Base-by-base conservation (phyloP, 2,113 vertebrate genomes). In the Pseudorhombus dupliciocellatus region DNA sequence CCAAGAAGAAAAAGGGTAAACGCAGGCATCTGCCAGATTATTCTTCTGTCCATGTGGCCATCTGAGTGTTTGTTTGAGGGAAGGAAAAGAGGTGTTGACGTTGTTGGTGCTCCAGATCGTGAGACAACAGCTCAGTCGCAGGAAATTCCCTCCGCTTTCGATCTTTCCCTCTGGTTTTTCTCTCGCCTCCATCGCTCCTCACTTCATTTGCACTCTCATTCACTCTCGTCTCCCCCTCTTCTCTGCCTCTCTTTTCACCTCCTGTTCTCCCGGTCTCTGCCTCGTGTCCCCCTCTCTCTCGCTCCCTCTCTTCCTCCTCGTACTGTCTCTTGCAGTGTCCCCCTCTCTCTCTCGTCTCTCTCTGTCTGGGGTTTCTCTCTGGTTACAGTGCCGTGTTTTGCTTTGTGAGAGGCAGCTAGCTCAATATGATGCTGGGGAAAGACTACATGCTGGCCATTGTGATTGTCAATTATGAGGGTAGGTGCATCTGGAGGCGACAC, bases 371-470 rank as follows among this genome's bases (percentile, higher is more conserved):
- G 64, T 77, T 79, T 83, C 73, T 69, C 73, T 83, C 89, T 93
- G 83, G 75, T 67, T 62, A 85, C 75, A 73, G 79, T 76, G 21
- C 50, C 74, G 73, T 75, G 5, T 48, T 69, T 83, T 81, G 86
- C 84, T 86, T 82, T 86, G 50, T 72, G 69, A 84, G 81, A 83
- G 77, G 79, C 84, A 85, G 86, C 80, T 82, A 77, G 88, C 75
- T 91, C 83, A 87, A 84, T 87, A 56, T 88, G 91, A 89, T 95
- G 92, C 91, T 94, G 72, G 88, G 94, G 70, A 54, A 67, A 92
- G 92, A 91, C 91, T 95, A 90, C 90, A 90, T 87, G 89, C 93
- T 95, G 94, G 90, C 92, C 81, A 90, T 93, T 83, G 48, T 86
- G 88, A 92, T 84, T 93, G 90, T 93, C 90, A 95, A 92, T 93